Evolutionary conservation across 64 coral and sea anemone genomes (phyloP), one percentile per base, ranked within the genome.

Genomic region (Astreopora myriophthalma): DNA sequence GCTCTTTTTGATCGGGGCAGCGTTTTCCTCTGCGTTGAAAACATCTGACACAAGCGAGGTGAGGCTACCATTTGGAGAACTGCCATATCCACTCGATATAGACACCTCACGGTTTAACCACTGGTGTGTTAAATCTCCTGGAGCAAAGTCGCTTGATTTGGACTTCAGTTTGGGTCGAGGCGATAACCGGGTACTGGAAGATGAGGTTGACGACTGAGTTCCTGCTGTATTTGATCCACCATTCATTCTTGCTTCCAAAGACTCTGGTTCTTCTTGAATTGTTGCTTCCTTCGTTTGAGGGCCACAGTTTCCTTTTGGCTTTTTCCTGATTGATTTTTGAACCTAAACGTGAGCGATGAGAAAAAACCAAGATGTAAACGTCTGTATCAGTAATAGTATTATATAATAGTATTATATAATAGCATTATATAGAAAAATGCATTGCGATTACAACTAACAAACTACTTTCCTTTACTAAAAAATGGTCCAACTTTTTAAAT

Each of bases 51-150:
- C 33, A 13, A 83, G 55, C 16, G 79, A 83, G 16, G 79, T 23
- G 22, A 83, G 55, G 22, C 55, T 63, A 14, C 55, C 33, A 4
- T 8, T 64, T 65, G 79, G 57, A 26, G 79, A 83, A 9, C 51
- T 83, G 5, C 58, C 79, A 38, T 83, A 83, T 24, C 79, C 79
- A 65, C 79, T 83, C 9, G 79, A 83, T n/a, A 83, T 62, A 0
- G 79, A 83, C 32, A 38, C 0, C n/a, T 83, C 51, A 25, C 57
- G 75, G 48, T 24, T n/a, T 8, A n/a, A 20, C 33, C 8, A 40
- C n/a, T 22, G 71, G 35, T 23, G 17, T 22, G 8, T 5, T 40
- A 26, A 12, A 29, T 78, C 75, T 52, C 75, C 75, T 17, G 44
- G 75, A 3, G 3, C 4, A 30, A 78, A 5, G 38, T 78, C 75